Conservation (phyloP, 2,113 vertebrate species). For the Leucopsar rothschildi region DNA sequence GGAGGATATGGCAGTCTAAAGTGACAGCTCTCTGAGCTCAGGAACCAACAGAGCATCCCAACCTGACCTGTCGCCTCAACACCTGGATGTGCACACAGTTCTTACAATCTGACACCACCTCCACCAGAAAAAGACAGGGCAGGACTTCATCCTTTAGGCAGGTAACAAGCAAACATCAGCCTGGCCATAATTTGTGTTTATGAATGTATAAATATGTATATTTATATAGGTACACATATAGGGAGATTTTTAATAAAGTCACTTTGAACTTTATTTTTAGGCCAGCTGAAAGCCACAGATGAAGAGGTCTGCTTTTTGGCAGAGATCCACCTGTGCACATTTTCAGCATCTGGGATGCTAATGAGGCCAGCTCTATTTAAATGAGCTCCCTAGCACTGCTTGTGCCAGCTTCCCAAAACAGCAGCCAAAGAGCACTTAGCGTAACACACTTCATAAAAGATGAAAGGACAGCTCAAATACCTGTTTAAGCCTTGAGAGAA, state of each 20-base stretch:
- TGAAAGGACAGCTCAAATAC: not conserved
- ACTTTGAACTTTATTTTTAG: conserved; percentile 43
- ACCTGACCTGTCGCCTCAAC: not conserved
- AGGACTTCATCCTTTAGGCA: not conserved
- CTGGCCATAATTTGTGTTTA: not conserved
- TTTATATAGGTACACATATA: not conserved
- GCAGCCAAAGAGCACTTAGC: conserved; percentile 18
- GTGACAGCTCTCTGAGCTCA: not conserved
- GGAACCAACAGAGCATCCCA: not conserved
- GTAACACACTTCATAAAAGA: not conserved
- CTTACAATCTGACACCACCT: not conserved
- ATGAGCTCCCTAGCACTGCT: conserved; percentile 45
- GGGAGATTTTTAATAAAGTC: conserved; percentile 41
- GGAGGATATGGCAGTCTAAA: not conserved
- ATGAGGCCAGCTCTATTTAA: conserved; percentile 58
- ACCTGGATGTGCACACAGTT: not conserved
- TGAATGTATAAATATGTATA: not conserved
- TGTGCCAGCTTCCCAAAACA: conserved; percentile 17
- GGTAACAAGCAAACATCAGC: not conserved
- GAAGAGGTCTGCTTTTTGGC: conserved; percentile 31
- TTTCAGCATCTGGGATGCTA: conserved; percentile 70
- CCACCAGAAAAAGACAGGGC: not conserved
- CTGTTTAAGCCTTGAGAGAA: not conserved
- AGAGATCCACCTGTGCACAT: conserved; percentile 47
- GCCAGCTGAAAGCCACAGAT: conserved; percentile 23